These are phyloP conservation scores for Cynopterus sphinx DNA, from an alignment of 2,797 vertebrate species.

Conservation along the genomic window DNA sequence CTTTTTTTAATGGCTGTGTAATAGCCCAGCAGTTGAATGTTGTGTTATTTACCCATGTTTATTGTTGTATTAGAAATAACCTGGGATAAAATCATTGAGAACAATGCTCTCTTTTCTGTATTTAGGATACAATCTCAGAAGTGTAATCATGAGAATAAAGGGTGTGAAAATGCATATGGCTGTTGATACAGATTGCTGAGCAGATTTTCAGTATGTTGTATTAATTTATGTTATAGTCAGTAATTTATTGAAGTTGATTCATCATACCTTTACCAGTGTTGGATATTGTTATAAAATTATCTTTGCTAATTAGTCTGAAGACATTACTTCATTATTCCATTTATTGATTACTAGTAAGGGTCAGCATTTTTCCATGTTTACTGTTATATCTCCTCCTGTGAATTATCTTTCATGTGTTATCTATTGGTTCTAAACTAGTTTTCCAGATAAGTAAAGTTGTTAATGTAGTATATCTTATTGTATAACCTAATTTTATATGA, in stretches of 20 bases:
- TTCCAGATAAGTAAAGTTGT: constrained; percentile 34
- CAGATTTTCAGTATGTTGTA: neutral
- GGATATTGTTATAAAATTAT: constrained; percentile 13
- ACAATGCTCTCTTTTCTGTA: neutral
- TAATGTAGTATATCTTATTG: constrained; percentile 5
- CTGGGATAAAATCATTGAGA: constrained; percentile 24
- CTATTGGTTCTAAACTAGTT: constrained; percentile 26
- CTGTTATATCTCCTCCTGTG: neutral
- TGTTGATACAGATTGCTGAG: neutral
- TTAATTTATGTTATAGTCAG: neutral
- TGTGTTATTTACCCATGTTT: neutral
- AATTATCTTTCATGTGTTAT: constrained; percentile 45
- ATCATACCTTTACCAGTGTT: neutral
- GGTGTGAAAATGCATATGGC: neutral
- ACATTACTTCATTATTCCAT: neutral
- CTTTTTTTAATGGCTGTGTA: neutral
- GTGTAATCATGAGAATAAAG: neutral
- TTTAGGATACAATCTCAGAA: constrained; percentile 30
- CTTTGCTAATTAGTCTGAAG: constrained; percentile 36
- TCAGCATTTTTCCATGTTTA: constrained; percentile 22
- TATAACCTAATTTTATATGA: constrained; percentile 22
- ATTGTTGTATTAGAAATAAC: constrained; percentile 28
- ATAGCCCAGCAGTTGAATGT: neutral
- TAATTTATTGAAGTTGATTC: constrained; percentile 14
- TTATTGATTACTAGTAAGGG: constrained; percentile 35